A percentile compares a stretch with the other conserved stretches of the same genome.
phyloP scores from a whole-genome alignment of 2,888 invertebrate species.

The Caenorhabditis sp. region DNA sequence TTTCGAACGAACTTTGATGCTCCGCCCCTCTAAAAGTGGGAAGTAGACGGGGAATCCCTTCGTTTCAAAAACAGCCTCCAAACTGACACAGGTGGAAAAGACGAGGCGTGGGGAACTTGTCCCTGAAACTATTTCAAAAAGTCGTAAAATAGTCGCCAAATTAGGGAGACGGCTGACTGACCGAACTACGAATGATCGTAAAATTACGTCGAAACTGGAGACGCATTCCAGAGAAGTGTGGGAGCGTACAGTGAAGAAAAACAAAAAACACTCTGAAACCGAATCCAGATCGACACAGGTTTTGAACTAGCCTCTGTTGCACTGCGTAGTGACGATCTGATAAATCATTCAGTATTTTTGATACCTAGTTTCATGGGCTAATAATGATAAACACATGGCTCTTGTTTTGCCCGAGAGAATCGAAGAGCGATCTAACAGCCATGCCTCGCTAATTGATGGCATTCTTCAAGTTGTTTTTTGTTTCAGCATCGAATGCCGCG shows the following conservation, averaged over 20 bases:
- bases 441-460: slow-evolving; percentile 24
- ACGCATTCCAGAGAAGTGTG: not conserved
- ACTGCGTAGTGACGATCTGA: not conserved
- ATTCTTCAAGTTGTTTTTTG: slow-evolving; percentile 8
- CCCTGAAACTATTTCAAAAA: slow-evolving; percentile 18
- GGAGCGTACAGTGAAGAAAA: not conserved
- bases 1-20: slow-evolving; percentile 28
- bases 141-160: slow-evolving; percentile 32
- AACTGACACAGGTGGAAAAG: not conserved
- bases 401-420: slow-evolving; percentile 18
- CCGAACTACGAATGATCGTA: slow-evolving; percentile 33
- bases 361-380: not conserved
- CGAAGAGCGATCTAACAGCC: slow-evolving; percentile 15
- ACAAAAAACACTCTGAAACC: no score
- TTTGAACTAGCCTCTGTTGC: not conserved
- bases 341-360: slow-evolving; percentile 23
- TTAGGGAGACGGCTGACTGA: not conserved
- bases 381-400: slow-evolving; percentile 6
- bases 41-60: not conserved
- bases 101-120: not conserved
- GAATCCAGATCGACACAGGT: no score
- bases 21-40: slow-evolving; percentile 26
- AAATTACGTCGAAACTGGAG: slow-evolving; percentile 10
- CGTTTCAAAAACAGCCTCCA: not conserved
- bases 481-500: slow-evolving; percentile 30